A percentile compares a stretch with the other conserved stretches of the same genome.
Evolutionary conservation across 2,113 vertebrate genomes (phyloP).

Genomic region (Axis porcinus): DNA sequence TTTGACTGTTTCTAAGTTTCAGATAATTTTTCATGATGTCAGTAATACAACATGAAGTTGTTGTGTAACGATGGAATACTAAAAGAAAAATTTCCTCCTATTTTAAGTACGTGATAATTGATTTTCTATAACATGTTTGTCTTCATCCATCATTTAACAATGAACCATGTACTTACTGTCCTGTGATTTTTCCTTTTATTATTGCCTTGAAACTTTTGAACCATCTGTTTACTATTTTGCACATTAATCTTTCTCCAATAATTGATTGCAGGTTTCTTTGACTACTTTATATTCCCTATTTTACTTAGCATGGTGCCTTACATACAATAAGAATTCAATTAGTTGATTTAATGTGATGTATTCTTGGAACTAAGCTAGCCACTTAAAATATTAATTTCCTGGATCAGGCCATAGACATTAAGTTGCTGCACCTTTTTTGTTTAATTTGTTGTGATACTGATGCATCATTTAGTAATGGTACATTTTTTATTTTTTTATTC

Average conservation of each 20-base stretch:
- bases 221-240: neutral
- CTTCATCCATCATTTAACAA: neutral
- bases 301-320: neutral
- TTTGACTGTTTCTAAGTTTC: conserved; percentile 3
- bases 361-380: neutral
- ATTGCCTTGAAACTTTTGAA: conserved; percentile 18
- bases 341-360: conserved; percentile 12
- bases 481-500: neutral
- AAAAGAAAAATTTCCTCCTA: conserved; percentile 23
- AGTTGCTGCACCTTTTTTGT: conserved; percentile 19
- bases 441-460: conserved; percentile 31
- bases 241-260: neutral
- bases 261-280: neutral
- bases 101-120: neutral
- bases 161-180: neutral
- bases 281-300: neutral
- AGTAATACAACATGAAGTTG: neutral
- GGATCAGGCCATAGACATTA: neutral
- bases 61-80: neutral
- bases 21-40: conserved; percentile 11
- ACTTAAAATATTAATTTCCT: conserved; percentile 13
- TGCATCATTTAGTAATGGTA: conserved; percentile 3
- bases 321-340: neutral
- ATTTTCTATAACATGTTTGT: conserved; percentile 18
- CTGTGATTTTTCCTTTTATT: conserved; percentile 39